Evolutionary conservation across 2,888 invertebrate species (phyloP).

Genomic region (Apocheima hispidaria): DNA sequence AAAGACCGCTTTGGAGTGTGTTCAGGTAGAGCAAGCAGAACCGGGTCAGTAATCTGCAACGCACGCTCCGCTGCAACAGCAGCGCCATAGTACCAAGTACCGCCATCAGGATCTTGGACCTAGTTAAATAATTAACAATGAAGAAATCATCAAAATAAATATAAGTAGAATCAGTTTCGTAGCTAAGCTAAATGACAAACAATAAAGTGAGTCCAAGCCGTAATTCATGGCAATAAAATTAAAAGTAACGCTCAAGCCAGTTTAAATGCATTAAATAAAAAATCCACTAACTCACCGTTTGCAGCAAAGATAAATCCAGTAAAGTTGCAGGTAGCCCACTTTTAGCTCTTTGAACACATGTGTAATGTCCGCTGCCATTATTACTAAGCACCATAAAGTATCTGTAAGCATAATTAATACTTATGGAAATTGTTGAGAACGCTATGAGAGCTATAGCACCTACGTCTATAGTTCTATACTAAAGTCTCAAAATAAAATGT

Average conservation of each 20-base stretch:
- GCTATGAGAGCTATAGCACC: too few relatives aligned
- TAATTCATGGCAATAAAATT: too few relatives aligned
- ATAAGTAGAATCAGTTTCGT: background rate
- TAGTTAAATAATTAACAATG: background rate
- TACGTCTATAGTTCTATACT: too few relatives aligned
- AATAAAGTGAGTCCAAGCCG: background rate
- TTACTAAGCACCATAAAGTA: slow-evolving; percentile 16
- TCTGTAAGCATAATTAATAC: slow-evolving; percentile 13
- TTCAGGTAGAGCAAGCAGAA: slow-evolving; percentile 11
- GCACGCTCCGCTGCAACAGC: slow-evolving; percentile 12
- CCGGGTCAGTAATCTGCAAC: background rate
- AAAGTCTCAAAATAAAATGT: too few relatives aligned
- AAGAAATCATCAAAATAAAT: background rate
- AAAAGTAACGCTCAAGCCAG: background rate
- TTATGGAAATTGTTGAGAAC: too few relatives aligned
- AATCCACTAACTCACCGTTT: slow-evolving; percentile 19
- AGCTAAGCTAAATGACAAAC: background rate
- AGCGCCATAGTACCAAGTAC: slow-evolving; percentile 2
- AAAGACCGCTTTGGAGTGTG: background rate
- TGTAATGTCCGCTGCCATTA: background rate
- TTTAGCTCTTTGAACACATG: slow-evolving; percentile 9
- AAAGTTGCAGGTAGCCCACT: slow-evolving; percentile 19
- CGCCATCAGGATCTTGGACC: slow-evolving; percentile 12
- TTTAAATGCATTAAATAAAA: background rate
- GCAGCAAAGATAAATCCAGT: slow-evolving; percentile 21